A percentile compares a stretch with the other conserved stretches of the same genome.
These are phyloP conservation scores for Heliocidaris erythrogramma DNA, from an alignment of 35 echinoderm and acorn worm genomes.

Conservation along the genomic window DNA sequence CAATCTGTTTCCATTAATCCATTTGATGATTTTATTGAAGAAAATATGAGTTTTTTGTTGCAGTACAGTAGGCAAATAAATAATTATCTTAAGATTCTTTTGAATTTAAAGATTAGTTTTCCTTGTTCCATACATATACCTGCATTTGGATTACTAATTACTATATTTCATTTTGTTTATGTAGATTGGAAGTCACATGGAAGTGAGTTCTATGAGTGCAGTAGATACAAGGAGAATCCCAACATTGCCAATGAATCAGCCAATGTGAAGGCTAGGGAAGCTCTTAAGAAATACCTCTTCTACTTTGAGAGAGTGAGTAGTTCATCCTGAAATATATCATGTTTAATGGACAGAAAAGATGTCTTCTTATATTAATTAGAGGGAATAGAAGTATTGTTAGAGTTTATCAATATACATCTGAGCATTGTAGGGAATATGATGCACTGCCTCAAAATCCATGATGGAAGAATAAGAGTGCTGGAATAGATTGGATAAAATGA, in stretches of 20 bases:
- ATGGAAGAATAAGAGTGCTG: too few species aligned
- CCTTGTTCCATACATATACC: background rate
- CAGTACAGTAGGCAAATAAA: too few species aligned
- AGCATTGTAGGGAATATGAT: too few species aligned
- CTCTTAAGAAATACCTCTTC: constrained; percentile 99
- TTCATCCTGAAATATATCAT: background rate
- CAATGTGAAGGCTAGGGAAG: constrained; percentile 94
- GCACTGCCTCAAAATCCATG: too few species aligned
- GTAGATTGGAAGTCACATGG: constrained; percentile 95
- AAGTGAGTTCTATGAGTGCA: constrained; percentile 99
- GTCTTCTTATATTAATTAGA: too few species aligned
- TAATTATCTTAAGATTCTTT: background rate
- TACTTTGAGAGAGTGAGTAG: constrained; percentile 96
- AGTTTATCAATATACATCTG: too few species aligned
- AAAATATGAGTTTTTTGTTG: too few species aligned
- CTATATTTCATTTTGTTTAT: background rate
- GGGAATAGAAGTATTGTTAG: too few species aligned
- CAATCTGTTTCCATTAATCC: too few species aligned
- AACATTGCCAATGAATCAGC: constrained; percentile 90
- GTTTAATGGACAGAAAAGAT: background rate
- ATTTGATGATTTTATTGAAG: too few species aligned
- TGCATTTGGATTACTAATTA: too few species aligned
- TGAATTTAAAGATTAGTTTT: background rate
- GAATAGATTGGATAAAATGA: too few species aligned
- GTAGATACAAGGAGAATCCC: constrained; percentile 90